Evolutionary conservation across 2,113 vertebrate genomes (phyloP), one percentile per base, ranked within the genome.

Genomic region (Oncorhynchus gorbuscha): DNA sequence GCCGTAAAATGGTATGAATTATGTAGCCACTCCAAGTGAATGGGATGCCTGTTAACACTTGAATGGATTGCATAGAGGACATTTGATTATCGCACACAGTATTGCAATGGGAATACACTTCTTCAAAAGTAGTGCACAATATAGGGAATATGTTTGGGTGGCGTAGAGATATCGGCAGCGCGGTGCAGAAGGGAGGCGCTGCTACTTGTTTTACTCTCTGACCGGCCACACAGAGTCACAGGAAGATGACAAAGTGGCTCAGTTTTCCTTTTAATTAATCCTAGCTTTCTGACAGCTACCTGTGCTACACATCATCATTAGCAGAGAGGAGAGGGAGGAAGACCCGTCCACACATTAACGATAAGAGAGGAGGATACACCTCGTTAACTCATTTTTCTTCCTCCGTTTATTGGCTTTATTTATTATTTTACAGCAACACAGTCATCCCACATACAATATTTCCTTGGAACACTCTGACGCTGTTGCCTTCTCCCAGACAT

Each of bases 211-310:
- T 70, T 51, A 77, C 85, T 80, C 81, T 86, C 79, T 86, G 89
- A 87, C 90, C 5, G 51, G 51, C 12, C 51, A 55, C 51, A 55
- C 89, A 88, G 84, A 82, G 61, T 73, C 77, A 76, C 68, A 89
- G 81, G 80, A 85, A 89, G 81, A 75, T 91, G 86, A 93, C 87
- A 92, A 92, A 93, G 90, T 85, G 91, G 84, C 88, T 89, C 79
- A 85, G 86, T 90, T 91, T 89, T 85, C 78, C 77, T 80, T 92
- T 92, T 90, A 93, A 93, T 93, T 92, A 92, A 92, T 93, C 90
- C 91, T 66, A 74, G 39, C 80, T 72, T 13, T 72, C 81, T 91
- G 89, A 91, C 92, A 92, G 89, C 83, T 92, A 93, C 90, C 92
- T 92, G 92, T 81, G 85, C 90, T 77, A 86, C 84, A 89, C 87